Percentiles rank a stretch among this genome's conserved stretches.
These are phyloP conservation scores for Polydrusus tereticollis DNA, from an alignment of 2,888 invertebrate species.

Conservation along the genomic window DNA sequence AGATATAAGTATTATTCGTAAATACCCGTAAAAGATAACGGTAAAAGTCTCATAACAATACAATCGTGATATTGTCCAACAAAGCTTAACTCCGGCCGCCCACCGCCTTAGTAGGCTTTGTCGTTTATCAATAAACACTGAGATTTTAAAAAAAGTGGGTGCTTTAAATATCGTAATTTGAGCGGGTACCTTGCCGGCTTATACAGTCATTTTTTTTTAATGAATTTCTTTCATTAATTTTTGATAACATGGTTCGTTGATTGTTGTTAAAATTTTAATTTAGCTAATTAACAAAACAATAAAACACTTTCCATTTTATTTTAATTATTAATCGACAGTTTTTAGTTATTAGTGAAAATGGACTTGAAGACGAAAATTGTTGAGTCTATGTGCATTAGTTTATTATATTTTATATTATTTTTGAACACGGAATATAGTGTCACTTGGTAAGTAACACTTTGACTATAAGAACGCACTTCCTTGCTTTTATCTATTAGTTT, in stretches of 20 bases:
- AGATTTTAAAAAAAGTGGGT: not conserved
- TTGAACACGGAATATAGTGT: not conserved
- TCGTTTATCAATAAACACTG: conserved; percentile 1
- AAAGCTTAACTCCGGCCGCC: not conserved
- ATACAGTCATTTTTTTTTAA: conserved; percentile 1
- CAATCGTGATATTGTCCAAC: too few relatives aligned
- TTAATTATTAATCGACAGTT: not conserved
- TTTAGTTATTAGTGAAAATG: not conserved
- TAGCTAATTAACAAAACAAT: not conserved
- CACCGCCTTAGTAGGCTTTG: not conserved
- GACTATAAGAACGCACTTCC: too few relatives aligned
- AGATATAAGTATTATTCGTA: too few relatives aligned
- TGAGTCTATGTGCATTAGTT: too few relatives aligned
- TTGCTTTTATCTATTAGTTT: too few relatives aligned
- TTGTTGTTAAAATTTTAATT: not conserved
- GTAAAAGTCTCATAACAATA: too few relatives aligned
- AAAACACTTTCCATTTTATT: not conserved
- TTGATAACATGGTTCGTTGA: not conserved
- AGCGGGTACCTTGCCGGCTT: not conserved
- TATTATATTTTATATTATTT: not conserved
- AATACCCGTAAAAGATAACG: too few relatives aligned
- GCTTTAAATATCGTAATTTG: not conserved
- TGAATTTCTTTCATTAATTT: not conserved
- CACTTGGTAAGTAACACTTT: not conserved
- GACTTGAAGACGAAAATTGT: not conserved